These are phyloP conservation scores for Girardinichthys multiradiatus DNA, from an alignment of 2,113 vertebrate genomes.

Conservation along the genomic window DNA sequence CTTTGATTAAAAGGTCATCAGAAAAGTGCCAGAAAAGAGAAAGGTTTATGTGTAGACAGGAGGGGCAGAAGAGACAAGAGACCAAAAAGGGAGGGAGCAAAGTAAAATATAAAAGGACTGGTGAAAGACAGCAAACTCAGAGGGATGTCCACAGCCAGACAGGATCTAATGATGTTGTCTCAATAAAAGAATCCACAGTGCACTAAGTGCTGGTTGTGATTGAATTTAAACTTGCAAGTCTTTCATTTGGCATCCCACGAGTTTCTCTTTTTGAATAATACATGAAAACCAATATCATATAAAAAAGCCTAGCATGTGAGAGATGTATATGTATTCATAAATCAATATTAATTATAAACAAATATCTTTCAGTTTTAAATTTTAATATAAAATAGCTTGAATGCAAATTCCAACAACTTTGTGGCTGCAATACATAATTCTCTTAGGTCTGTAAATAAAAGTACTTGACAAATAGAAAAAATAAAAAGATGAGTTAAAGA, in stretches of 20 bases:
- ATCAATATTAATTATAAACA: not conserved
- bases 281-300: not conserved
- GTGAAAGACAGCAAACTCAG: conserved; percentile 12
- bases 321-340: not conserved
- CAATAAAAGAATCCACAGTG: conserved; percentile 43
- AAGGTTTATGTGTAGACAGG: conserved; percentile 21
- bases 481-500: not conserved
- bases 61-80: not conserved
- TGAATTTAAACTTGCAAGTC: conserved; percentile 20
- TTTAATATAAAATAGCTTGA: too few species aligned
- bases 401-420: not conserved
- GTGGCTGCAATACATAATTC: not conserved
- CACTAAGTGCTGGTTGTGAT: conserved; percentile 24
- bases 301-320: not conserved
- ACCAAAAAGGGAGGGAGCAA: conserved; percentile 4
- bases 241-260: not conserved
- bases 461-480: too few species aligned
- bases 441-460: not conserved
- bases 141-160: conserved; percentile 40
- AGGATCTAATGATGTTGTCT: conserved; percentile 54
- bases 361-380: not conserved
- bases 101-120: conserved; percentile 12
- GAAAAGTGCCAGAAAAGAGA: conserved; percentile 21
- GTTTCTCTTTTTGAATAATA: not conserved
- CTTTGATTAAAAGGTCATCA: conserved; percentile 38